Conservation (phyloP, 2,888 invertebrate species). For the Polyommatus iphigenia region DNA sequence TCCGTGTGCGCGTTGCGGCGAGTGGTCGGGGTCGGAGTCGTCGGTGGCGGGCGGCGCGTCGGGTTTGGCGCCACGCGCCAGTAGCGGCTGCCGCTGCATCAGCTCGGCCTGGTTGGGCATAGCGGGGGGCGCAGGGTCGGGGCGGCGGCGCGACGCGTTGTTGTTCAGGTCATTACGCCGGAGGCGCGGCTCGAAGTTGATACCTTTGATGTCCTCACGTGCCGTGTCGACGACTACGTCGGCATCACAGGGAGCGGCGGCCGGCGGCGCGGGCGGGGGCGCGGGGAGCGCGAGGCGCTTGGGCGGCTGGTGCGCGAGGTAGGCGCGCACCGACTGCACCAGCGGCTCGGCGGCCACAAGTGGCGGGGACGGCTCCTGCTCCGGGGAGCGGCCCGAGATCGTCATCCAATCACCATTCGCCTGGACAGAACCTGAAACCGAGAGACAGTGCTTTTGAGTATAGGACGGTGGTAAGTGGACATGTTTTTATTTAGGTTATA, state of each 20-base stretch:
- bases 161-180: slow-evolving; percentile 77
- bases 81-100: slow-evolving; percentile 76
- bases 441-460: slow-evolving; percentile 6
- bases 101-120: slow-evolving; percentile 77
- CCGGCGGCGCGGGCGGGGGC: slow-evolving; percentile 44
- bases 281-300: slow-evolving; percentile 58
- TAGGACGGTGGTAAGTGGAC: slow-evolving; percentile 2
- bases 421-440: slow-evolving; percentile 70
- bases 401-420: slow-evolving; percentile 79
- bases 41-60: slow-evolving; percentile 66
- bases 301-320: slow-evolving; percentile 69
- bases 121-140: slow-evolving; percentile 61
- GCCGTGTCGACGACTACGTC: slow-evolving; percentile 69
- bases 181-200: slow-evolving; percentile 71
- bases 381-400: slow-evolving; percentile 70
- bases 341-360: slow-evolving; percentile 71
- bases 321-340: slow-evolving; percentile 73
- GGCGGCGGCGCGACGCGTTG: slow-evolving; percentile 62
- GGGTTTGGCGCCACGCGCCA: slow-evolving; percentile 65
- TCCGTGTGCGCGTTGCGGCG: slow-evolving; percentile 63
- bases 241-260: slow-evolving; percentile 60
- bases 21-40: slow-evolving; percentile 70
- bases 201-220: slow-evolving; percentile 70
- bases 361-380: slow-evolving; percentile 67
- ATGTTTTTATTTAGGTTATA: neutral